Base-by-base conservation (phyloP, 2,888 invertebrate species). In the Clostera curtula region DNA sequence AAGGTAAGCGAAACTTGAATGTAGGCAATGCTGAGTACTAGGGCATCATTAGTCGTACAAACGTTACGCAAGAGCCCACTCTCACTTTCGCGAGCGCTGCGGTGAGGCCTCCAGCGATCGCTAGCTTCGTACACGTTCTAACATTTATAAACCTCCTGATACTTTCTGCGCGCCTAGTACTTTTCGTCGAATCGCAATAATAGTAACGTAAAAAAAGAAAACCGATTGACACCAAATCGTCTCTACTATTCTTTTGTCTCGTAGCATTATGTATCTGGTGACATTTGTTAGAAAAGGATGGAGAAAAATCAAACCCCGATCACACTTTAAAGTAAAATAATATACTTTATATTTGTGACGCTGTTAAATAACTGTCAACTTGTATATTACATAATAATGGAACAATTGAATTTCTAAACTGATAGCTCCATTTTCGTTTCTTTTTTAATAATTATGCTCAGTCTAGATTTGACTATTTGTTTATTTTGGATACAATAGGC, bases 11-110 rank as follows among this genome's bases (percentile, higher is more conserved):
- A 34, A 42, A 43, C 36, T 37, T 31, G 40, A 49, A 56, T 47
- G 49, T 59, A 56, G 57, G 56, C 46, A 52, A 58, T 46, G 43
- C 46, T 29, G 39, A 25, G 53, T 69, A 72, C 67, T 60, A 71
- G 66, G 75, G 65, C 67, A 66, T 56, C 66, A 72, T 65, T 63
- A 66, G 52, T 51, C 54, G 61, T 47, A 45, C 47, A 48, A n/a
- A 45, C 41, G 65, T 80, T 82, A 76, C 70, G 76, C 74, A 80
- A 82, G 43, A 37, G 40, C 59, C 59, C 65, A 80, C 80, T 82
- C 79, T 82, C 80, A 79, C 80, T 82, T 80, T 82, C 77, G 70
- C 70, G 74, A 64, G 60, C 53, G 38, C 27, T 36, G 31, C 31
- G 32, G 40, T 56, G 58, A 58, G 58, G 61, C 63, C 67, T 53